These are phyloP conservation scores for Zalophus californianus DNA, from an alignment of 2,797 vertebrate genomes.

Conservation along the genomic window DNA sequence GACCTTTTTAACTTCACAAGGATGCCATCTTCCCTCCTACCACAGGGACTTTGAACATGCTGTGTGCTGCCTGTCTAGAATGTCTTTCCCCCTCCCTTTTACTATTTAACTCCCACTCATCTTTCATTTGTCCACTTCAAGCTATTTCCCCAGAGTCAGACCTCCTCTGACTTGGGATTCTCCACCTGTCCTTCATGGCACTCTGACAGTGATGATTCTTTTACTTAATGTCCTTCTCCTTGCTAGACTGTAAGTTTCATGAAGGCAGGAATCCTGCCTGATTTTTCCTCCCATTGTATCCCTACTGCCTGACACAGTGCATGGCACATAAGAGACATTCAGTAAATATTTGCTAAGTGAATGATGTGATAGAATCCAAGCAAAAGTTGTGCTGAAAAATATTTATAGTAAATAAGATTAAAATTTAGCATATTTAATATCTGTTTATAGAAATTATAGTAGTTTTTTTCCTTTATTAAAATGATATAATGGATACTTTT, in stretches of 20 bases:
- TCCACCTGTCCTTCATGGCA: not conserved
- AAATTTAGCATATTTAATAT: slow-evolving; percentile 44
- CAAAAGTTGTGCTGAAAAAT: slow-evolving; percentile 8
- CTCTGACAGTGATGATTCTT: not conserved
- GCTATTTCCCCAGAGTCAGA: not conserved
- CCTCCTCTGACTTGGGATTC: not conserved
- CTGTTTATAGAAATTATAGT: not conserved
- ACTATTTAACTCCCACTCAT: not conserved
- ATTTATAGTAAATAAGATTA: slow-evolving; percentile 23
- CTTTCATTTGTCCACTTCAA: not conserved
- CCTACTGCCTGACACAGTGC: not conserved
- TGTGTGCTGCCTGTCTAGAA: not conserved
- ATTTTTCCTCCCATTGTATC: not conserved
- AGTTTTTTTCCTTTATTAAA: slow-evolving; percentile 19
- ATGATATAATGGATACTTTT: slow-evolving; percentile 1
- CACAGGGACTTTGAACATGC: not conserved
- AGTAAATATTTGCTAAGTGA: slow-evolving; percentile 40
- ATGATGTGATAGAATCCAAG: not conserved
- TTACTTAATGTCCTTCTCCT: slow-evolving; percentile 25
- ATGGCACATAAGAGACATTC: not conserved
- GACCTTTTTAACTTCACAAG: not conserved
- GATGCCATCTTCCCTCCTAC: not conserved
- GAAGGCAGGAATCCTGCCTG: not conserved
- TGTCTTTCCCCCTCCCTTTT: not conserved
- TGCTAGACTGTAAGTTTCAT: slow-evolving; percentile 22